These are phyloP conservation scores for Yponomeuta cagnagella DNA, from an alignment of 2,888 invertebrate species.

Conservation along the genomic window DNA sequence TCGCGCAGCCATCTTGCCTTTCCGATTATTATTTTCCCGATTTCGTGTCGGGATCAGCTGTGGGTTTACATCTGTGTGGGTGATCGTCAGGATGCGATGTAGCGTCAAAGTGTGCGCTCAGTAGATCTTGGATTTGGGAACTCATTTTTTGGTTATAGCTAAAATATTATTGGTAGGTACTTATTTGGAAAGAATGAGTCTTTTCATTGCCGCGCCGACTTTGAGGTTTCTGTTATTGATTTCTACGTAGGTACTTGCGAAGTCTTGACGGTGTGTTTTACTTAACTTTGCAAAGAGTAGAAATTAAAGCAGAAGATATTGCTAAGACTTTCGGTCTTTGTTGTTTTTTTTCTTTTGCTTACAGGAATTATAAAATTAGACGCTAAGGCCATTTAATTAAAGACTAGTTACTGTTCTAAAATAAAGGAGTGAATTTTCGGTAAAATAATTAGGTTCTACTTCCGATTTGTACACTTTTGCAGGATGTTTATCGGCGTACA, in stretches of 20 bases:
- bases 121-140: not conserved
- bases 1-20: slow-evolving; percentile 17
- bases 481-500: too few species aligned
- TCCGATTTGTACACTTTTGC: too few species aligned
- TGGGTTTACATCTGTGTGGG: slow-evolving; percentile 13
- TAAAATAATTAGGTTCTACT: too few species aligned
- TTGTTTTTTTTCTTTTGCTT: too few species aligned
- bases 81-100: not conserved
- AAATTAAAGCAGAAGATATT: too few species aligned
- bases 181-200: not conserved
- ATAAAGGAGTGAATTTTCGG: too few species aligned
- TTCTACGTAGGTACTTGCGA: not conserved
- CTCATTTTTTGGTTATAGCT: not conserved
- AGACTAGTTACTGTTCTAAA: too few species aligned
- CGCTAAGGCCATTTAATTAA: too few species aligned
- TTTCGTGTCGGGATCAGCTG: slow-evolving; percentile 30
- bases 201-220: not conserved
- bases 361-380: too few species aligned
- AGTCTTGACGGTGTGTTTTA: too few species aligned
- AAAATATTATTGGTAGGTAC: not conserved
- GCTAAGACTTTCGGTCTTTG: too few species aligned
- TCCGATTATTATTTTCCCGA: not conserved
- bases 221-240: not conserved
- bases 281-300: too few species aligned
- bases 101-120: not conserved